Evolutionary conservation across 2,113 vertebrate species (phyloP).

Genomic region (Aix galericulata): DNA sequence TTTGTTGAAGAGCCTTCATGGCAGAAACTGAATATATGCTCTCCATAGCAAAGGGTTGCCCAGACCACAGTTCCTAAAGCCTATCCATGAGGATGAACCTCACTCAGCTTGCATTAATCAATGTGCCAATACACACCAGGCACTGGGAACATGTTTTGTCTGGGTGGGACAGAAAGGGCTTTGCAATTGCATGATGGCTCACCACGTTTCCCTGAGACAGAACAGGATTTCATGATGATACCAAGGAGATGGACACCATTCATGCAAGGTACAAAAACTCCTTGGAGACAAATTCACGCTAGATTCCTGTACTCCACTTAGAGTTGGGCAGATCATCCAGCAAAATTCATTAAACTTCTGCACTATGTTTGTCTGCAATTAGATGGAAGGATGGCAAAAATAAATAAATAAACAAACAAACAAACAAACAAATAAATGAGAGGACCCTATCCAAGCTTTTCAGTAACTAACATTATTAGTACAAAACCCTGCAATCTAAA

Average conservation of each 20-base stretch:
- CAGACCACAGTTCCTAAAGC: neutral
- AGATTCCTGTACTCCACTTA: neutral
- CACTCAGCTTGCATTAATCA: neutral
- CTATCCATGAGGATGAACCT: neutral
- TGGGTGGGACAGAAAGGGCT: neutral
- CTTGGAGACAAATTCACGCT: neutral
- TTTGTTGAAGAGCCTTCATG: neutral
- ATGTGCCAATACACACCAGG: neutral
- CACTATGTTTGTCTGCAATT: neutral
- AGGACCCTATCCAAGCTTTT: neutral
- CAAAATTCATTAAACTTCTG: neutral
- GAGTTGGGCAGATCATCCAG: neutral
- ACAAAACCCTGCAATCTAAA: neutral
- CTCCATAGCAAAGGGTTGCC: neutral
- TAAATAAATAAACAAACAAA: neutral
- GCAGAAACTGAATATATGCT: neutral
- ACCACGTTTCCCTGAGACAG: accelerated
- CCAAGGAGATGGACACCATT: neutral
- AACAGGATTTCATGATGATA: neutral
- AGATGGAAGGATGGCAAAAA: neutral
- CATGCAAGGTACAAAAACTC: neutral
- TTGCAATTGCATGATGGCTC: neutral
- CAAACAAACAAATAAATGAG: neutral
- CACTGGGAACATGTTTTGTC: accelerated
- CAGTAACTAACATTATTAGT: neutral